A percentile compares a stretch with the other conserved stretches of the same genome.
phyloP scores from a whole-genome alignment of 2,797 vertebrate species.

The Meriones psammophilus region DNA sequence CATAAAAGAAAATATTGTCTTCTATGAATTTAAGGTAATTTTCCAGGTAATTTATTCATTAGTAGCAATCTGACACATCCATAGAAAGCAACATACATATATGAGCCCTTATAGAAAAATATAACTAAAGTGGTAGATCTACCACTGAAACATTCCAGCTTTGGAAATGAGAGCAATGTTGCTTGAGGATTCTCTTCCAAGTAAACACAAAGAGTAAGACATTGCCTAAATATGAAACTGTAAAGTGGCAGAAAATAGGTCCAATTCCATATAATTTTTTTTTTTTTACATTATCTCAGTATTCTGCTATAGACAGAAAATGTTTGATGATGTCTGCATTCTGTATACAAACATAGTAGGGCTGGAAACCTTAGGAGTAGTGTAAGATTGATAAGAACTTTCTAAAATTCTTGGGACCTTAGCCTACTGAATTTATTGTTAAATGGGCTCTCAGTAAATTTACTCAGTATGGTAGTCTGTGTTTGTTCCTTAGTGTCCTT shows the following conservation, averaged over 20 bases:
- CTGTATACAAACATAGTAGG: constrained; percentile 13
- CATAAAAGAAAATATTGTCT: neutral
- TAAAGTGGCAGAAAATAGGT: constrained; percentile 70
- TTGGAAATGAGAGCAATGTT: constrained; percentile 37
- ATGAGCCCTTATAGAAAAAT: constrained; percentile 54
- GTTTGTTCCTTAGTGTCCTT: constrained; percentile 23
- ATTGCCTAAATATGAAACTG: constrained; percentile 44
- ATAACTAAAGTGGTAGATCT: constrained; percentile 49
- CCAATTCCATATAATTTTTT: constrained; percentile 17
- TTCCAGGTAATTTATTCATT: neutral
- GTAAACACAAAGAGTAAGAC: constrained; percentile 61
- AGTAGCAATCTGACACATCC: constrained; percentile 56
- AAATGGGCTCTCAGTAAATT: constrained; percentile 43
- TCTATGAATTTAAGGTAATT: constrained; percentile 35
- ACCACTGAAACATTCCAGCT: constrained; percentile 52
- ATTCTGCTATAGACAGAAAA: constrained; percentile 44
- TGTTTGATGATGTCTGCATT: constrained; percentile 56
- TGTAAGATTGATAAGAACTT: constrained; percentile 36
- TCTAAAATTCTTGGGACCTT: constrained; percentile 45
- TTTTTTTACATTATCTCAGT: constrained; percentile 78
- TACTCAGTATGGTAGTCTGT: constrained; percentile 5
- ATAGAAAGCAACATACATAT: constrained; percentile 61
- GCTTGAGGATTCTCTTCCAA: constrained; percentile 23
- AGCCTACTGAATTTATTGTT: constrained; percentile 25
- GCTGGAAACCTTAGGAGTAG: constrained; percentile 21